Percentiles rank a stretch among this genome's conserved stretches.
Conservation (phyloP, 2,113 vertebrate species). For the Indicator indicator region DNA sequence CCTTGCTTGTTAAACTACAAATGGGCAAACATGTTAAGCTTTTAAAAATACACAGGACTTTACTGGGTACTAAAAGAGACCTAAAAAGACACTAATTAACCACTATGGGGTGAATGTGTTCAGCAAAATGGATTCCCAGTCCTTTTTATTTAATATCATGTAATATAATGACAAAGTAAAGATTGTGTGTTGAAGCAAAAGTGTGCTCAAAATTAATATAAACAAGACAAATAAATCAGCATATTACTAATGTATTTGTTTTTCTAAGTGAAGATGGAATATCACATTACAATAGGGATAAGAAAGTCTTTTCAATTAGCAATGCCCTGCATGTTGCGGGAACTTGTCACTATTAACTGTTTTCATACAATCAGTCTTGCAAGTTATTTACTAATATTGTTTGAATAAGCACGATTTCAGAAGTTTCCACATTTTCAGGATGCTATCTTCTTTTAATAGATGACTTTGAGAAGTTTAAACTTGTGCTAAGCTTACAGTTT, state of each 20-base stretch:
- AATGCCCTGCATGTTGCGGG: background rate
- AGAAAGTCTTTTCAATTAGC: background rate
- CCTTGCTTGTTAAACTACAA: background rate
- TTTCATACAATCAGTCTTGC: background rate
- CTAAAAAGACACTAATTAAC: background rate
- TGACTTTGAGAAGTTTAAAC: background rate
- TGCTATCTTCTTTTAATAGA: background rate
- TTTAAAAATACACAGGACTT: background rate
- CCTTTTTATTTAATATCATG: background rate
- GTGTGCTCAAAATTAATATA: background rate
- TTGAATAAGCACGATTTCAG: background rate
- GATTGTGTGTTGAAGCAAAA: rapidly evolving
- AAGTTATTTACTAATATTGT: background rate
- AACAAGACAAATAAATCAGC: background rate
- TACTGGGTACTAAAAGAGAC: background rate
- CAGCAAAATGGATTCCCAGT: background rate
- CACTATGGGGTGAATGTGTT: background rate
- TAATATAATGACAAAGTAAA: background rate
- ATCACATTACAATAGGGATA: background rate
- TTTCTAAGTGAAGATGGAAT: background rate
- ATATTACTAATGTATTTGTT: background rate
- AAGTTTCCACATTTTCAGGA: background rate
- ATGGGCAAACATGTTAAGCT: background rate
- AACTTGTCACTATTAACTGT: background rate
- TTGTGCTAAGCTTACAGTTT: background rate